Conservation (phyloP, 2,113 vertebrate genomes). For the Telmatochromis sp. region DNA sequence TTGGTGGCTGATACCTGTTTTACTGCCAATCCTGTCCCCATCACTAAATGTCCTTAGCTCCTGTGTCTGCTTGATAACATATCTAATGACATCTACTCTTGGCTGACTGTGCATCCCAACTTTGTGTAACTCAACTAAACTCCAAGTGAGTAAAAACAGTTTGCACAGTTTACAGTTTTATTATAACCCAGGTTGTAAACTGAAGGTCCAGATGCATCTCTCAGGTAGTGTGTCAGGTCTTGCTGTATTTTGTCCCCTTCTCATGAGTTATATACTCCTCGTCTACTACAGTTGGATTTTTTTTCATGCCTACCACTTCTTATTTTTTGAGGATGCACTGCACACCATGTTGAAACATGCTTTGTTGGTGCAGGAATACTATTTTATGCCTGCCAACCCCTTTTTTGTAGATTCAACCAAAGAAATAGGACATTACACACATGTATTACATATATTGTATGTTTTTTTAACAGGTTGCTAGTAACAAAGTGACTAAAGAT, state of each 20-base stretch:
- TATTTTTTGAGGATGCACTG: background rate
- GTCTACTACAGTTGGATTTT: background rate
- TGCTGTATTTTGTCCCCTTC: background rate
- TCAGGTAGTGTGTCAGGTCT: background rate
- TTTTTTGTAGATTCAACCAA: background rate
- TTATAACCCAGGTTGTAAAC: background rate
- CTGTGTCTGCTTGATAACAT: background rate
- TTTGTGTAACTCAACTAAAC: background rate
- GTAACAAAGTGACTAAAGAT: background rate
- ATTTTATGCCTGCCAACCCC: background rate
- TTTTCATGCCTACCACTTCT: background rate
- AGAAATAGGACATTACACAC: background rate
- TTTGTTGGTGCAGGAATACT: background rate
- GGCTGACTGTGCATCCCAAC: background rate
- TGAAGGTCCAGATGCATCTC: background rate
- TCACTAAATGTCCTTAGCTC: background rate
- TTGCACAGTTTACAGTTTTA: background rate
- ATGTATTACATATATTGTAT: background rate
- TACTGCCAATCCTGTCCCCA: background rate
- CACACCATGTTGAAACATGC: background rate
- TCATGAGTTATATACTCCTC: background rate
- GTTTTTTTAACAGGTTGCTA: background rate
- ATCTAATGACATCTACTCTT: background rate
- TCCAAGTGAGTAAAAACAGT: background rate
- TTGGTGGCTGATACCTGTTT: background rate